These are phyloP conservation scores for Sitobion miscanthi DNA, from an alignment of 1,140 invertebrate species.

Conservation along the genomic window DNA sequence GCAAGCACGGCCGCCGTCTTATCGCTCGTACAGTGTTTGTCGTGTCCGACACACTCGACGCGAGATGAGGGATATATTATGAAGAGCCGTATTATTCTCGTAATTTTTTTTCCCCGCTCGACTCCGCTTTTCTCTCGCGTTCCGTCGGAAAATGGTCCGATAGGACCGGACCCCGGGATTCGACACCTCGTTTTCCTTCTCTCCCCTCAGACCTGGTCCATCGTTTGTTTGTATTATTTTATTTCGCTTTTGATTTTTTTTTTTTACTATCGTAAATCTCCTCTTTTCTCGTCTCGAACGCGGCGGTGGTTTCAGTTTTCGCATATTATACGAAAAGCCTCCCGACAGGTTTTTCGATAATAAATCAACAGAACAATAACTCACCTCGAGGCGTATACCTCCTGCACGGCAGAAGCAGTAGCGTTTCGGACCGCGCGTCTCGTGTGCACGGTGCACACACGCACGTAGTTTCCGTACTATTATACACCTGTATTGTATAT, in stretches of 20 bases:
- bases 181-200: neutral
- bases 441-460: neutral
- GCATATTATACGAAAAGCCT: constrained; percentile 43
- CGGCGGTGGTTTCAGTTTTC: constrained; percentile 28
- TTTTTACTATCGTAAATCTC: constrained; percentile 24
- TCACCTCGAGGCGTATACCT: neutral
- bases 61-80: neutral
- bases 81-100: neutral
- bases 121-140: neutral
- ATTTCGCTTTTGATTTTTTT: neutral
- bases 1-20: neutral
- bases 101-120: neutral
- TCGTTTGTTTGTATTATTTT: neutral
- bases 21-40: neutral
- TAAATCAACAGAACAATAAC: constrained; percentile 55
- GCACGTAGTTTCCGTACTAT: neutral
- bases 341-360: constrained; percentile 54
- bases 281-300: neutral
- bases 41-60: neutral
- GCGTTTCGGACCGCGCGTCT: neutral
- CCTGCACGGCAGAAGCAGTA: neutral
- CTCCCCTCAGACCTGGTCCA: neutral
- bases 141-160: neutral
- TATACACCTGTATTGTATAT: constrained; percentile 9
- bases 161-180: neutral